A percentile compares a stretch with the other conserved stretches of the same genome.
Conservation (phyloP, 2,888 invertebrate species). For the Sacculina carcini region DNA sequence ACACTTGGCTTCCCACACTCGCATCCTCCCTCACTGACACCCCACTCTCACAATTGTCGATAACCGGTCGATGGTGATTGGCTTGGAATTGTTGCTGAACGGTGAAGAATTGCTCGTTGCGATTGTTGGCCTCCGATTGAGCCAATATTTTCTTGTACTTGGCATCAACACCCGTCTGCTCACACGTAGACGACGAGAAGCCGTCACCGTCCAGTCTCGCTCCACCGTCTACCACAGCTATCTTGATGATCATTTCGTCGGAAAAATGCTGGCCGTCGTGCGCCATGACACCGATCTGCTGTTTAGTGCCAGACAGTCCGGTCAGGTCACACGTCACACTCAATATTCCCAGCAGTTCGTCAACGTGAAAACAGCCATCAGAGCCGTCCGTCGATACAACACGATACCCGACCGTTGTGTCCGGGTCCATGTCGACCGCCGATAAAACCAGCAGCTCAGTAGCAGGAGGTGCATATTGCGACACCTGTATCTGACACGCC, state of each 20-base stretch:
- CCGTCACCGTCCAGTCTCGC: conserved; percentile 26
- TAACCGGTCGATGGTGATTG: conserved; percentile 59
- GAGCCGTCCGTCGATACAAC: conserved; percentile 67
- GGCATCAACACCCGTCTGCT: conserved; percentile 56
- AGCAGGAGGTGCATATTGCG: conserved; percentile 46
- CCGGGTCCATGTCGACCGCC: conserved; percentile 76
- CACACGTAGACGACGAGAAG: conserved; percentile 38
- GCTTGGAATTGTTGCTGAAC: conserved; percentile 42
- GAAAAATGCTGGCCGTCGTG: conserved; percentile 81
- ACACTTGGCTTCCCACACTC: conserved; percentile 32
- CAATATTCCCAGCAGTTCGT: conserved; percentile 49
- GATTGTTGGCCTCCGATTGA: conserved; percentile 49
- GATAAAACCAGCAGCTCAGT: conserved; percentile 61
- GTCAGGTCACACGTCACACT: conserved; percentile 59
- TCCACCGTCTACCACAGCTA: conserved; percentile 36
- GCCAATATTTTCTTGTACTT: conserved; percentile 52
- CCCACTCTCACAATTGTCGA: too few relatives aligned
- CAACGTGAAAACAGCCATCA: conserved; percentile 64
- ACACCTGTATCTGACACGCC: conserved; percentile 56
- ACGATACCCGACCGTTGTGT: conserved; percentile 63
- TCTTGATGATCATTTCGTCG: conserved; percentile 46
- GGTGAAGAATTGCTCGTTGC: conserved; percentile 6
- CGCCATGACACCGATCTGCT: conserved; percentile 58
- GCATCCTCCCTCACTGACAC: conserved; percentile 71
- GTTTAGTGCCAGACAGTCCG: conserved; percentile 36